phyloP scores from a whole-genome alignment of 2,888 invertebrate species.

The Plusia festucae region DNA sequence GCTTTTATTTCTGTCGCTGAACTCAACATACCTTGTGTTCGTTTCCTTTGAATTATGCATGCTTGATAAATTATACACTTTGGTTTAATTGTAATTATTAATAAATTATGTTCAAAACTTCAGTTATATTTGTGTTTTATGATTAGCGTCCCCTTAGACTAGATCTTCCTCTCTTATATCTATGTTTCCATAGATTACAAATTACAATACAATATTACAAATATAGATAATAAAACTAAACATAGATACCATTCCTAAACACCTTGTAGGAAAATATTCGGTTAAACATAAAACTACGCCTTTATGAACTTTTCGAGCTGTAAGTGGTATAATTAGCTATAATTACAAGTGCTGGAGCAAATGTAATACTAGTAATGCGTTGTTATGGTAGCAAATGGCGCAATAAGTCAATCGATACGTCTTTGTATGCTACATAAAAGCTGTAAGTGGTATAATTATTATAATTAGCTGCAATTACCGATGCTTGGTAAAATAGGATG shows the following conservation, averaged over 20 bases:
- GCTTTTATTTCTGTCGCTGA: conserved; percentile 74
- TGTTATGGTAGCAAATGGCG: neutral
- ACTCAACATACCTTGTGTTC: conserved; percentile 54
- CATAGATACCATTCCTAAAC: too few species aligned
- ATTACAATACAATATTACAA: too few species aligned
- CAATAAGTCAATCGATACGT: conserved; percentile 2
- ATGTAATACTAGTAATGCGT: neutral
- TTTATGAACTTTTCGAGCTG: neutral
- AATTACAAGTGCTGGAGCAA: neutral
- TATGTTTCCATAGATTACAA: too few species aligned
- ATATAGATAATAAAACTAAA: too few species aligned
- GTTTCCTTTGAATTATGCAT: too few species aligned
- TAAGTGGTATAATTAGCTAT: neutral
- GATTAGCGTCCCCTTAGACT: too few species aligned
- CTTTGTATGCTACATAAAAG: neutral
- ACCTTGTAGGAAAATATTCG: conserved; percentile 17
- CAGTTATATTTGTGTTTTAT: too few species aligned
- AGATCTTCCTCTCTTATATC: too few species aligned
- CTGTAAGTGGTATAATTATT: neutral
- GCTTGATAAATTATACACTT: too few species aligned
- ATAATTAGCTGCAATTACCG: conserved; percentile 4
- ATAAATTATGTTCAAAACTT: too few species aligned
- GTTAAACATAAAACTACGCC: conserved; percentile 14
- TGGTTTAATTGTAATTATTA: too few species aligned
- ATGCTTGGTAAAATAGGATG: neutral